These are phyloP conservation scores for Melanotaenia pygmaea DNA, from an alignment of 2,797 vertebrate species.

Conservation along the genomic window DNA sequence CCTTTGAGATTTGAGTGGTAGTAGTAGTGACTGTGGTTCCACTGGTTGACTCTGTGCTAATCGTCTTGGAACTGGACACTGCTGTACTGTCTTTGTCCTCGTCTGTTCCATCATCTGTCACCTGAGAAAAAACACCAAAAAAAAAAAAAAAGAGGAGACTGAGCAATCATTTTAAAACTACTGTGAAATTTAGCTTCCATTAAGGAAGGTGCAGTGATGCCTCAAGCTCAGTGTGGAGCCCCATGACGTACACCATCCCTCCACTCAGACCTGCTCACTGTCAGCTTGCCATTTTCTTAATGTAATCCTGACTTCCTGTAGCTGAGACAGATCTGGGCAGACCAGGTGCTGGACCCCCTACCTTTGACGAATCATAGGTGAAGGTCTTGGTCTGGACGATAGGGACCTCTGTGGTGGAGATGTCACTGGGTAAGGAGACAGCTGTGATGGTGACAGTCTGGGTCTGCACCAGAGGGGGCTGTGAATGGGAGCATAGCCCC, in stretches of 20 bases:
- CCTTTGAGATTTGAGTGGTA: constrained; percentile 95
- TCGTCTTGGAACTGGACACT: constrained; percentile 86
- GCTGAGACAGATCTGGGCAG: constrained; percentile 56
- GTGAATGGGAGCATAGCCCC: constrained; percentile 78
- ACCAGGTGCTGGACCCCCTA: constrained; percentile 77
- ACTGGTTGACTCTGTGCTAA: constrained; percentile 88
- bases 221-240: constrained; percentile 35
- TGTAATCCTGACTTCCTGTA: constrained; percentile 13
- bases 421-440: constrained; percentile 84
- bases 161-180: background rate
- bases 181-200: constrained; percentile 10
- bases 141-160: background rate
- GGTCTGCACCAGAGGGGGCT: constrained; percentile 96
- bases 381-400: constrained; percentile 92
- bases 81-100: constrained; percentile 86
- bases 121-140: constrained; percentile 50
- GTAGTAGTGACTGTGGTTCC: constrained; percentile 86
- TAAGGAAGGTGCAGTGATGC: constrained; percentile 17
- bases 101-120: constrained; percentile 78
- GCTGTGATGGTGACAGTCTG: constrained; percentile 94
- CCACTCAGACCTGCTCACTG: constrained; percentile 31
- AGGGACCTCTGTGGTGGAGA: constrained; percentile 92
- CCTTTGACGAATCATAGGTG: constrained; percentile 93
- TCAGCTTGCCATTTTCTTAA: constrained; percentile 19
- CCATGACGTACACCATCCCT: constrained; percentile 2